A percentile compares a stretch with the other conserved stretches of the same genome.
Evolutionary conservation across 2,888 invertebrate species (phyloP).

Genomic region (Agapostemon virescens): DNA sequence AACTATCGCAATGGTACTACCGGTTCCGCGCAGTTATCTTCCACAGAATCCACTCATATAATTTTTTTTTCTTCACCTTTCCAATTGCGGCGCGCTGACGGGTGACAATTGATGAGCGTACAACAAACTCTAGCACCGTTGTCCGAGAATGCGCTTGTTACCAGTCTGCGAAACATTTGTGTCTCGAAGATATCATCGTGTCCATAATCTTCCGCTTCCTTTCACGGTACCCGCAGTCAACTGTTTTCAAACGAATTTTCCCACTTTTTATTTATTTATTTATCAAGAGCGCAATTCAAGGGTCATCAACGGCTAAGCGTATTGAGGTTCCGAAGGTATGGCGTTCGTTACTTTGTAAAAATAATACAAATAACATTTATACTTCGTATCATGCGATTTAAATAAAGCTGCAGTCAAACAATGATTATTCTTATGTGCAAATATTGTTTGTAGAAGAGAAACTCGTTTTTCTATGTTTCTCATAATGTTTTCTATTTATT

Average conservation of each 20-base stretch:
- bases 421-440: too few relatives aligned
- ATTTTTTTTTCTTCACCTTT: slow-evolving; percentile 6
- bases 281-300: background rate
- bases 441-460: too few relatives aligned
- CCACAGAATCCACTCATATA: slow-evolving; percentile 5
- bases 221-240: background rate
- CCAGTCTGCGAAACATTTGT: background rate
- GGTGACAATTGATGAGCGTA: slow-evolving; percentile 17
- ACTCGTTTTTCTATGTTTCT: too few relatives aligned
- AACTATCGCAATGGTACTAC: background rate
- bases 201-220: background rate
- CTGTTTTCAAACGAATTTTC: background rate
- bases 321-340: too few relatives aligned
- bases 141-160: background rate
- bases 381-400: too few relatives aligned
- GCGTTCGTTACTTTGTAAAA: too few relatives aligned
- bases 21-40: background rate
- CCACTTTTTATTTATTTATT: too few relatives aligned
- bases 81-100: slow-evolving; percentile 3
- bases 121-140: slow-evolving; percentile 9
- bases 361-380: too few relatives aligned
- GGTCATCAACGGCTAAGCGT: background rate
- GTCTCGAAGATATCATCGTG: background rate
- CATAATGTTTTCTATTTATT: too few relatives aligned
- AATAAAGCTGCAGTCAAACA: too few relatives aligned